Percentiles rank a stretch among this genome's conserved stretches.
Evolutionary conservation across 1,140 invertebrate genomes (phyloP).

Genomic region (Mercenaria mercenaria): DNA sequence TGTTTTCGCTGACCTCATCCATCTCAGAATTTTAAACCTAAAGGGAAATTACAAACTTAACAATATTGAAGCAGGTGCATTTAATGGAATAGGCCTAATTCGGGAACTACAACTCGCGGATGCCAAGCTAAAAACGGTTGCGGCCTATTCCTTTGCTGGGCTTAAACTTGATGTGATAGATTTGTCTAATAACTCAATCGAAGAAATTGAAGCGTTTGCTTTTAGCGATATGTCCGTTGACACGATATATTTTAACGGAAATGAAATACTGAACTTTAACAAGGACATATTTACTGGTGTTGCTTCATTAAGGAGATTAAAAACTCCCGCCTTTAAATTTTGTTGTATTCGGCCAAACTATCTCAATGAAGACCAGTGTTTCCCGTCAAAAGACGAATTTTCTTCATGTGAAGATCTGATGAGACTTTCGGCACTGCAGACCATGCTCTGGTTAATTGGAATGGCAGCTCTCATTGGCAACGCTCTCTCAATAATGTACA

Average conservation of each 20-base stretch:
- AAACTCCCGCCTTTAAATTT: constrained; percentile 68
- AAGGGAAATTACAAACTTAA: constrained; percentile 35
- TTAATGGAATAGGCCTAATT: constrained; percentile 29
- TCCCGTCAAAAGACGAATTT: constrained; percentile 70
- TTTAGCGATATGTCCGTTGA: constrained; percentile 34
- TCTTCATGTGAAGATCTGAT: constrained; percentile 77
- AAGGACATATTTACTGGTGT: constrained; percentile 67
- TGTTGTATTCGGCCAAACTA: constrained; percentile 70
- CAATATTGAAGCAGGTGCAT: constrained; percentile 45
- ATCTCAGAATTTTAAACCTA: constrained; percentile 30
- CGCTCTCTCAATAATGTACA: constrained; percentile 61
- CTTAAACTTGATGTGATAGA: constrained; percentile 55
- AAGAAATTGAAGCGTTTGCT: constrained; percentile 30
- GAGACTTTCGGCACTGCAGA: constrained; percentile 61
- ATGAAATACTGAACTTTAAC: constrained; percentile 58
- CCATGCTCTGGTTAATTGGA: constrained; percentile 76
- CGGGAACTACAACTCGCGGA: constrained; percentile 2
- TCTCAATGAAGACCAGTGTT: constrained; percentile 67
- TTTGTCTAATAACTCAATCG: constrained; percentile 52
- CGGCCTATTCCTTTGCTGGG: constrained; percentile 35
- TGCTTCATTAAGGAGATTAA: constrained; percentile 31
- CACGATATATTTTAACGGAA: constrained; percentile 63
- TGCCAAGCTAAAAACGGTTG: constrained; percentile 18
- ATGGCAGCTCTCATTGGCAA: constrained; percentile 72
- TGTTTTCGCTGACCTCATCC: neutral